phyloP scores from a whole-genome alignment of 1,140 invertebrate species.

The Drosophila kepulauana region DNA sequence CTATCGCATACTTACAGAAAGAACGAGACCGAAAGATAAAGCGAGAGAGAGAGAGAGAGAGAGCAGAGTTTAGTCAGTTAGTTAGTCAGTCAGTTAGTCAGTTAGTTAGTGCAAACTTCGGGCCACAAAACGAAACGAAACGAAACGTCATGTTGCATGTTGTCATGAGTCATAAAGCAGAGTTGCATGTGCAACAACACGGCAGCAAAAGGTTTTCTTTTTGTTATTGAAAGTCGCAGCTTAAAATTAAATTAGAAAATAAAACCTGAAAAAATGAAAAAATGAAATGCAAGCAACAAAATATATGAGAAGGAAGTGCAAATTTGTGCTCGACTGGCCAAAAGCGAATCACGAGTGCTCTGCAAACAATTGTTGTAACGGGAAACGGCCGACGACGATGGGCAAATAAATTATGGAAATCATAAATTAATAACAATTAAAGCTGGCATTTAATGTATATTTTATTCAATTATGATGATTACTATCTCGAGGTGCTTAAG shows the following conservation, averaged over 20 bases:
- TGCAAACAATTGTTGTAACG: neutral
- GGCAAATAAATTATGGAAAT: slow-evolving; percentile 1
- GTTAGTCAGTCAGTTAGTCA: slow-evolving; percentile 46
- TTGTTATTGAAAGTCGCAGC: slow-evolving; percentile 58
- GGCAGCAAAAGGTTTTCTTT: slow-evolving; percentile 32
- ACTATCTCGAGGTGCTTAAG: neutral
- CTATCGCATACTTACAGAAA: slow-evolving; percentile 33
- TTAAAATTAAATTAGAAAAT: slow-evolving; percentile 78
- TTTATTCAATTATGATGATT: neutral
- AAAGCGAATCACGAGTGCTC: slow-evolving; percentile 21
- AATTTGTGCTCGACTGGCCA: neutral
- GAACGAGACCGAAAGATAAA: neutral
- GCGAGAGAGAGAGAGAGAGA: neutral
- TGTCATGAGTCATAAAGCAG: slow-evolving; percentile 83
- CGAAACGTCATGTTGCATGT: slow-evolving; percentile 77
- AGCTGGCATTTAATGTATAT: neutral
- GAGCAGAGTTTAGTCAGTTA: slow-evolving; percentile 28
- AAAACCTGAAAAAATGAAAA: slow-evolving; percentile 43
- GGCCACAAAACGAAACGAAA: slow-evolving; percentile 51
- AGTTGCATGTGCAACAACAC: slow-evolving; percentile 70
- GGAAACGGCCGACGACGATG: neutral
- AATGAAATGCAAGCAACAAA: slow-evolving; percentile 45
- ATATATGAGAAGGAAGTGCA: slow-evolving; percentile 42
- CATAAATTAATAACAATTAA: neutral
- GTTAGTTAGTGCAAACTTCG: slow-evolving; percentile 21